Evolutionary conservation across 2,888 invertebrate species (phyloP).

Genomic region (Plagodis dolabraria): DNA sequence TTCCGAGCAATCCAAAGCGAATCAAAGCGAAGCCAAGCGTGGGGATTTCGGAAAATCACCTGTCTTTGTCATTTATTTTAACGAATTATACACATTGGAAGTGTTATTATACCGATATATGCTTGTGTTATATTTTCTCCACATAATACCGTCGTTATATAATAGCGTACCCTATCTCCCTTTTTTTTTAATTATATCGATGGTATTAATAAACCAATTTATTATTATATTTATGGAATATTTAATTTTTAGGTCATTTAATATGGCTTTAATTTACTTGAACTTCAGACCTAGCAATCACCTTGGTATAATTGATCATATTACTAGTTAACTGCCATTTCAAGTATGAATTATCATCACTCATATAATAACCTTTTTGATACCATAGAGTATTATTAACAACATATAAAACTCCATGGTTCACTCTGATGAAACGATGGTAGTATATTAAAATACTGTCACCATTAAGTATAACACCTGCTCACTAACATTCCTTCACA

Average conservation of each 20-base stretch:
- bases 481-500: not conserved
- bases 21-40: too few species aligned
- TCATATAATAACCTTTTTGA: slow-evolving; percentile 16
- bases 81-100: too few species aligned
- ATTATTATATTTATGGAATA: not conserved
- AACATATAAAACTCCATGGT: slow-evolving; percentile 10
- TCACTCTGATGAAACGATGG: slow-evolving; percentile 5
- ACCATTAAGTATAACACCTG: slow-evolving; percentile 15
- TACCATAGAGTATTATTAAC: slow-evolving; percentile 15
- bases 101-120: too few species aligned
- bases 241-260: not conserved
- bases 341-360: slow-evolving; percentile 14
- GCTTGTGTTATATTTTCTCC: too few species aligned
- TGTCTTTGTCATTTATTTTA: too few species aligned
- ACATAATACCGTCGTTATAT: too few species aligned
- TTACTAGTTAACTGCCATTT: slow-evolving; percentile 18
- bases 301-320: not conserved
- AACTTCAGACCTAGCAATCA: not conserved
- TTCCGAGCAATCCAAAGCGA: too few species aligned
- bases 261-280: not conserved
- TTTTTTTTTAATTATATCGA: too few species aligned
- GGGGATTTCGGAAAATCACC: too few species aligned
- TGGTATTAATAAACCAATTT: too few species aligned
- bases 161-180: too few species aligned
- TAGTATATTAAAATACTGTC: not conserved